phyloP scores from a whole-genome alignment of 2,888 invertebrate genomes.

The Notodonta dromedarius region DNA sequence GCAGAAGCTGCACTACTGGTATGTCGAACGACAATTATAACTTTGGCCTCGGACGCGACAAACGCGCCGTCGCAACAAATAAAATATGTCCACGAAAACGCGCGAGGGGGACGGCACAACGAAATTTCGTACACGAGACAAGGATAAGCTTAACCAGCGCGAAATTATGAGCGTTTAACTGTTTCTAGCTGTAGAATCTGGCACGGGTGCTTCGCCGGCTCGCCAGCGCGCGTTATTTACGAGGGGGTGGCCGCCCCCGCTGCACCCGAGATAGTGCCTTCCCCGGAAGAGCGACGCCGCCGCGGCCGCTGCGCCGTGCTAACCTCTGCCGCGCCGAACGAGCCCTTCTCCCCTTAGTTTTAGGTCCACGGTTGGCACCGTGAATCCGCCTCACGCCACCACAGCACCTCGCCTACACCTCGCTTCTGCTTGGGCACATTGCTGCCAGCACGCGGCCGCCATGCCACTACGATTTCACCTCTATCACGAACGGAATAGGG shows the following conservation, averaged over 20 bases:
- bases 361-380: constrained; percentile 41
- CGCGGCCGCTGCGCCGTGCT: constrained; percentile 48
- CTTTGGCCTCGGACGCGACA: constrained; percentile 77
- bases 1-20: constrained; percentile 79
- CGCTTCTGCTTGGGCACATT: constrained; percentile 75
- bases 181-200: constrained; percentile 84
- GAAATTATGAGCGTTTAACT: constrained; percentile 85
- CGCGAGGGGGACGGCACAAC: constrained; percentile 73
- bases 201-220: constrained; percentile 84
- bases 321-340: constrained; percentile 39
- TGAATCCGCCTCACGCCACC: constrained; percentile 46
- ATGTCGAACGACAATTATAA: constrained; percentile 83
- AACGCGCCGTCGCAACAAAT: constrained; percentile 77
- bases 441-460: constrained; percentile 70
- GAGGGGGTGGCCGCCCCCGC: constrained; percentile 73
- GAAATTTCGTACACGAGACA: constrained; percentile 83
- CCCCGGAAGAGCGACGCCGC: constrained; percentile 78
- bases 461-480: constrained; percentile 63
- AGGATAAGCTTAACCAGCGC: constrained; percentile 84
- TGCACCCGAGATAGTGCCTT: constrained; percentile 81
- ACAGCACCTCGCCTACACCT: constrained; percentile 67
- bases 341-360: constrained; percentile 44
- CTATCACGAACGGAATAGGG: constrained; percentile 67
- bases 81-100: constrained; percentile 80
- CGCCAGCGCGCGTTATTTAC: constrained; percentile 84